Evolutionary conservation across 2,797 vertebrate genomes (phyloP).

Genomic region (Thalassophryne amazonica): DNA sequence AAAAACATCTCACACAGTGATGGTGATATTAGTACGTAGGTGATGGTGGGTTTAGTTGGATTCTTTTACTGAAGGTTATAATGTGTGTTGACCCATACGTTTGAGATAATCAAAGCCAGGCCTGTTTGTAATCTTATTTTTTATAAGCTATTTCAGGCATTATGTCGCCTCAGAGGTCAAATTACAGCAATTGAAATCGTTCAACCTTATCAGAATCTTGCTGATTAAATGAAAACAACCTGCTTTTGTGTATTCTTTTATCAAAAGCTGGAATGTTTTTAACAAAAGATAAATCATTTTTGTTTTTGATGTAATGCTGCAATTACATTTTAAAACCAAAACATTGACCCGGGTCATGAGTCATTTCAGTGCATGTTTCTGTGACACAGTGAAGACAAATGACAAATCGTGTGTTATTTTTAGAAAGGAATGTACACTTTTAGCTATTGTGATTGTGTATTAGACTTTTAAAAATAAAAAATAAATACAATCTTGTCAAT

Average conservation of each 20-base stretch:
- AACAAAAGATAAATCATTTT: slow-evolving; percentile 20
- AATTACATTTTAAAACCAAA: slow-evolving; percentile 21
- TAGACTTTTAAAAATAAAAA: not conserved
- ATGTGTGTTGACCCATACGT: no score
- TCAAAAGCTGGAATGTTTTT: slow-evolving; percentile 8
- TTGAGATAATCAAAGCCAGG: no score
- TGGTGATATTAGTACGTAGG: no score
- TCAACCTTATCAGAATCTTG: not conserved
- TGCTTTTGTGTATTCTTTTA: slow-evolving; percentile 5
- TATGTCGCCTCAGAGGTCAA: slow-evolving; percentile 16
- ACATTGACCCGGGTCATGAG: slow-evolving; percentile 7
- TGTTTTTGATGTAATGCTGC: not conserved
- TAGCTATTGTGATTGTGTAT: slow-evolving; percentile 1
- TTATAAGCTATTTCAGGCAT: no score
- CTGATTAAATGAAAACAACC: not conserved
- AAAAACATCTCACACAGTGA: no score
- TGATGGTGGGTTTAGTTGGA: no score
- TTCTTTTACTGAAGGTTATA: no score
- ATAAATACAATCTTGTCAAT: no score
- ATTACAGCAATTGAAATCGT: slow-evolving; percentile 24
- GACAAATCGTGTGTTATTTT: slow-evolving; percentile 31
- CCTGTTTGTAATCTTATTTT: no score
- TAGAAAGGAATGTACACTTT: slow-evolving; percentile 33
- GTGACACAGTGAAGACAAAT: slow-evolving; percentile 11
- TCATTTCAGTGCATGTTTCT: slow-evolving; percentile 9